Percentiles rank a stretch among this genome's conserved stretches.
Conservation (phyloP, 1,140 invertebrate species). For the Metopolophium dirhodum region DNA sequence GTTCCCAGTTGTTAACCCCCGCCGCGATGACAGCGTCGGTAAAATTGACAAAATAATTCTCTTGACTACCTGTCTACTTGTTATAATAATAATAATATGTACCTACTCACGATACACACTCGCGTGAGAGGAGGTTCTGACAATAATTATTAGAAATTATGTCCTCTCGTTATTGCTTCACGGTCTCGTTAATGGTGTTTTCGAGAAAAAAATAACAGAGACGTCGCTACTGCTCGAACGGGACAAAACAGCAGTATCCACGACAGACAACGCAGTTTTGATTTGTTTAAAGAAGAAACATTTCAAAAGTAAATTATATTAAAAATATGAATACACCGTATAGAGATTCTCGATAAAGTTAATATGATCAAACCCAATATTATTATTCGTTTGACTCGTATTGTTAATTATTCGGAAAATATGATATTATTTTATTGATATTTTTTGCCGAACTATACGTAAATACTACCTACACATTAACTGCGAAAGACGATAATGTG, state of each 20-base stretch:
- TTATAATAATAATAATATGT: neutral
- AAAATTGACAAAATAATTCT: constrained; percentile 36
- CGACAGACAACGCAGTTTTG: neutral
- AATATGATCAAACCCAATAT: neutral
- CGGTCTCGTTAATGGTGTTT: neutral
- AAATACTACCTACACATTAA: too few species aligned
- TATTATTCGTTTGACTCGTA: neutral
- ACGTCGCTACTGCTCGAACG: neutral
- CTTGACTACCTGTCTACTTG: neutral
- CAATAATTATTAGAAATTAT: neutral
- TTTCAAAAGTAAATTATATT: neutral
- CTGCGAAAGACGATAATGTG: neutral
- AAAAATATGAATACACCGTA: neutral
- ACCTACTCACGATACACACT: neutral
- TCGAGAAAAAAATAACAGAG: neutral
- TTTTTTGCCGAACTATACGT: too few species aligned
- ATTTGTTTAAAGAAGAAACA: neutral
- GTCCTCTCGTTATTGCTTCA: constrained; percentile 1
- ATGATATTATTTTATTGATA: too few species aligned
- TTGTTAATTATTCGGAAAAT: neutral
- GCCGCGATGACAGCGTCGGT: neutral
- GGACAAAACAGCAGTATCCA: too few species aligned
- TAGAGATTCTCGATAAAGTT: neutral
- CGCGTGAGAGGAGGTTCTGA: neutral
- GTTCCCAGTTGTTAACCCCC: neutral